phyloP scores from a whole-genome alignment of 2,888 invertebrate species.

The Eupithecia tripunctaria region DNA sequence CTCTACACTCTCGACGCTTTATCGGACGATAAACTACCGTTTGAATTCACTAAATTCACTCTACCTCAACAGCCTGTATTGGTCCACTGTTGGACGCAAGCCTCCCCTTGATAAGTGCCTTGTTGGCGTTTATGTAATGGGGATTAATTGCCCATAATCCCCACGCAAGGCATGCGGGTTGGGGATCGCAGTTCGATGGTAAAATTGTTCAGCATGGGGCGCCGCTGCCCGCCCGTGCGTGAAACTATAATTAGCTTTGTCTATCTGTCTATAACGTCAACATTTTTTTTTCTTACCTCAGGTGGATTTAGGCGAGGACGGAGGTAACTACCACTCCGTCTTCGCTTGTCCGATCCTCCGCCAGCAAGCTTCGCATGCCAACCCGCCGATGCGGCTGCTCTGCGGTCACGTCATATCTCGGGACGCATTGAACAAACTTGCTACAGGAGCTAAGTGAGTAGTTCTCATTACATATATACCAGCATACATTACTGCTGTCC shows the following conservation, averaged over 20 bases:
- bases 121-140: no score
- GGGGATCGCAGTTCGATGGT: no score
- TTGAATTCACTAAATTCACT: slow-evolving; percentile 71
- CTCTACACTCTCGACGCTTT: slow-evolving; percentile 96
- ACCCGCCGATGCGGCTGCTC: slow-evolving; percentile 98
- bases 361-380: slow-evolving; percentile 97
- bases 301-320: slow-evolving; percentile 98
- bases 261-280: neutral
- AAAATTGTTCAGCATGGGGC: no score
- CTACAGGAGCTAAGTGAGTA: slow-evolving; percentile 93
- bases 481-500: no score
- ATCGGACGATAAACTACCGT: slow-evolving; percentile 98
- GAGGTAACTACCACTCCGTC: slow-evolving; percentile 97
- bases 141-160: no score
- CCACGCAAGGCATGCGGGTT: no score
- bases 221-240: no score
- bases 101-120: no score
- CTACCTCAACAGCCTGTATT: no score
- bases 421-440: slow-evolving; percentile 97
- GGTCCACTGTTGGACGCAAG: no score
- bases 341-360: slow-evolving; percentile 99
- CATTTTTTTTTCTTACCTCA: slow-evolving; percentile 59
- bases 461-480: no score
- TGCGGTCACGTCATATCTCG: slow-evolving; percentile 99
- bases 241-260: no score